Percentiles rank a stretch among this genome's conserved stretches.
Evolutionary conservation across 2,797 vertebrate species (phyloP).

Genomic region (Denticeps clupeoides): DNA sequence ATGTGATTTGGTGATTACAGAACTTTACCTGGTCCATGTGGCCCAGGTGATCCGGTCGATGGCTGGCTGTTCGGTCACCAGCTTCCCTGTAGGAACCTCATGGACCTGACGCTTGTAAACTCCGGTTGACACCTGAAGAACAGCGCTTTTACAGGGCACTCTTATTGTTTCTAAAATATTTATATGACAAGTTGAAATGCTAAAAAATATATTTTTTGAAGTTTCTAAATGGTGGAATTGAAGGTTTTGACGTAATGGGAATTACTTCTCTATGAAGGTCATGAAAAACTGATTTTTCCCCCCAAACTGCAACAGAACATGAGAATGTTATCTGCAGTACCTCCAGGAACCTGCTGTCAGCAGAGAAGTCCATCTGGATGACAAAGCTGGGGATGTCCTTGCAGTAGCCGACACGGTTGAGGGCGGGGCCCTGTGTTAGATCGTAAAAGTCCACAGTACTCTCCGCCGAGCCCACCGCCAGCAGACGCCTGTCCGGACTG

Average conservation of each 20-base stretch:
- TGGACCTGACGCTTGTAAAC: conserved; percentile 83
- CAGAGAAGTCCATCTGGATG: conserved; percentile 90
- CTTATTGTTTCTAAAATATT: too few relatives aligned
- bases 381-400: conserved; percentile 87
- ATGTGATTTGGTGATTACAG: background rate
- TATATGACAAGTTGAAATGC: too few relatives aligned
- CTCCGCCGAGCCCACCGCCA: conserved; percentile 84
- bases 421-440: conserved; percentile 78
- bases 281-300: too few relatives aligned
- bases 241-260: too few relatives aligned
- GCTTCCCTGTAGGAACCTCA: conserved; percentile 81
- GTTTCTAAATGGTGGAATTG: too few relatives aligned
- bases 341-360: conserved; percentile 85
- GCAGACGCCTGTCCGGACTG: conserved; percentile 83
- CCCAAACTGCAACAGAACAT: too few relatives aligned
- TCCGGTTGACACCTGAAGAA: conserved; percentile 81
- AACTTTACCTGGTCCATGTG: conserved; percentile 86
- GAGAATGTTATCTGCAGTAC: conserved; percentile 39
- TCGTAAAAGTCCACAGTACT: conserved; percentile 91
- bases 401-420: conserved; percentile 88
- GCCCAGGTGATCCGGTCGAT: conserved; percentile 92
- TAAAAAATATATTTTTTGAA: too few relatives aligned
- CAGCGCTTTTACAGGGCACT: too few relatives aligned
- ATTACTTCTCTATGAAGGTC: too few relatives aligned
- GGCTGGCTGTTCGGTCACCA: conserved; percentile 59